Evolutionary conservation across 2,888 invertebrate species (phyloP), one percentile per base, ranked within the genome.

Genomic region (Leistus spinibarbis): DNA sequence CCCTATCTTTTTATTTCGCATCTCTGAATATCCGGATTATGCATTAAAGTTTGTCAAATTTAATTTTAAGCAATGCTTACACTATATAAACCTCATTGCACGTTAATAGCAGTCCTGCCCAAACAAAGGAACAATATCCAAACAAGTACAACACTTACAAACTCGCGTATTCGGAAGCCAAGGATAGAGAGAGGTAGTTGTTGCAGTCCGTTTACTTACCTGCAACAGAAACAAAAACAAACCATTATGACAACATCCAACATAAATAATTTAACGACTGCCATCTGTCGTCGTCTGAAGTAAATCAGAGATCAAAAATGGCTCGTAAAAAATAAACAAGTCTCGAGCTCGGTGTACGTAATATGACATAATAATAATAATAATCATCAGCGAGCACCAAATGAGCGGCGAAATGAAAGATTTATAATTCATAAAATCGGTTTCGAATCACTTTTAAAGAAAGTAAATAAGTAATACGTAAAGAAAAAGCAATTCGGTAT

Each of bases 401-500:
- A 40, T 40, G 40, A 40, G 10, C 40, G 40, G 60, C 60, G 22
- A 60, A 10, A 19, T 22, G 73, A 67, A 22, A 24, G 67, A 73
- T 73, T 73, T 73, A 73, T 73, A 54, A 73, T 73, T 73, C 73
- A 73, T 73, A 73, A 73, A 73, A 53, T 53, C 24, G 54, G 67
- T 73, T 73, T 16, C 53, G 62, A 73, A 73, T 60, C 67, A 67
- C 66, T 53, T 67, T 62, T 7, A 64, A 64, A 63, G 7, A 13
- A n/a, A n/a, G n/a, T n/a, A n/a, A n/a, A n/a, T n/a, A n/a, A n/a
- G n/a, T n/a, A n/a, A n/a, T n/a, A n/a, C n/a, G n/a, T n/a, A n/a
- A n/a, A 56, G 13, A 17, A 57, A 67, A 73, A 67, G 60, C 57
- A 62, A 60, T 66, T 67, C 73, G 60, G 60, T 67, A 53, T 62